phyloP scores from a whole-genome alignment of 2,797 vertebrate species.

The Cryptoprocta ferox region DNA sequence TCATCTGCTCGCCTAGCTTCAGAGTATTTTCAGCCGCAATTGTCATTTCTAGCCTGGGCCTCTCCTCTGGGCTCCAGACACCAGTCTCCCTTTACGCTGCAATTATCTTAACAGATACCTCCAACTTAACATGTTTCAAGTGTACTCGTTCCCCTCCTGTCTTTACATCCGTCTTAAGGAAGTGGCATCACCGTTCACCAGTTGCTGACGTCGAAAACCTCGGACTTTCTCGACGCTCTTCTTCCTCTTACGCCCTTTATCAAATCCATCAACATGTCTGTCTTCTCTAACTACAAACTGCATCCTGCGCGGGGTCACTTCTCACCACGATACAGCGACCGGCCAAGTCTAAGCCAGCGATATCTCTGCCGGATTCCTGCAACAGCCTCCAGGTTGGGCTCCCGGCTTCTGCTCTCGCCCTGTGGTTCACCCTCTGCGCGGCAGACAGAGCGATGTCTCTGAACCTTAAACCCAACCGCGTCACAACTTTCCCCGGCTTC shows the following conservation, averaged over 20 bases:
- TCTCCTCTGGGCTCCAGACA: not conserved
- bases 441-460: not conserved
- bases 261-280: not conserved
- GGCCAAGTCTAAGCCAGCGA: not conserved
- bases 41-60: not conserved
- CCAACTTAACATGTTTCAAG: not conserved
- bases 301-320: not conserved
- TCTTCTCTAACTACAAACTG: not conserved
- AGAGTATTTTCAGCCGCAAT: not conserved
- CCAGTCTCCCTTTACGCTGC: not conserved
- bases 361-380: not conserved
- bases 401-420: not conserved
- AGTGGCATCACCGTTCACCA: not conserved
- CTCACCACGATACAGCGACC: rapidly evolving
- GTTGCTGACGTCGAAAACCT: not conserved
- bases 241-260: not conserved
- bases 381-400: not conserved
- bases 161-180: not conserved
- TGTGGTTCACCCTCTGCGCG: not conserved
- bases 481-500: not conserved
- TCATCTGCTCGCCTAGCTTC: not conserved
- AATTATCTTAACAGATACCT: not conserved
- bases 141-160: not conserved
- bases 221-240: too few relatives aligned
- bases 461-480: not conserved